Evolutionary conservation across 2,113 vertebrate species (phyloP).

Genomic region (Barnardius zonarius): DNA sequence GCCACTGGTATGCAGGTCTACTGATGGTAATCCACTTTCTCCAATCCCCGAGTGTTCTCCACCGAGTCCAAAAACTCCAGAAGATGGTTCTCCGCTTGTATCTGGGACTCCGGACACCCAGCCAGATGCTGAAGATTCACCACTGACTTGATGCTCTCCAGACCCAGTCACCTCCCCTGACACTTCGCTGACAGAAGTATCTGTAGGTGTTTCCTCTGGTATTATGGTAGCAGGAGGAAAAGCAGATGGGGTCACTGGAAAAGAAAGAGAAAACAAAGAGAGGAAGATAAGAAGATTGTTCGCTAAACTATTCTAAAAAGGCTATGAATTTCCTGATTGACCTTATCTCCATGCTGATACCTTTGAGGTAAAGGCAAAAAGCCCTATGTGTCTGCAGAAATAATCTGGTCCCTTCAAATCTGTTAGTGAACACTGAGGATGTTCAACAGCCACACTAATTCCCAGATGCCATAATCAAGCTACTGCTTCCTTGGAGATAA

Average conservation of each 20-base stretch:
- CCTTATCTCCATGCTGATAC: neutral
- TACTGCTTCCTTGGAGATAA: neutral
- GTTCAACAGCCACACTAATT: neutral
- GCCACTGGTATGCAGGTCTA: conserved; percentile 66
- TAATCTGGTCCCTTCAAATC: neutral
- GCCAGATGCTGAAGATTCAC: conserved; percentile 49
- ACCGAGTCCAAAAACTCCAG: conserved; percentile 52
- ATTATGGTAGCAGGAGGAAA: conserved; percentile 57
- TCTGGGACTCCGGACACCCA: conserved; percentile 67
- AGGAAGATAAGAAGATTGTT: neutral
- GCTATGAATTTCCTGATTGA: neutral
- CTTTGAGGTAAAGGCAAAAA: neutral
- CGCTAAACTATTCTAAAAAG: neutral
- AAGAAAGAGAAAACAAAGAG: conserved; percentile 16
- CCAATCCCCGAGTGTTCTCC: conserved; percentile 63
- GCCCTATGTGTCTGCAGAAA: neutral
- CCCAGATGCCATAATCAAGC: neutral
- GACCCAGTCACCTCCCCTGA: conserved; percentile 53
- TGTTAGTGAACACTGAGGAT: neutral
- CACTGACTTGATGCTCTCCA: conserved; percentile 35
- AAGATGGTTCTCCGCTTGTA: conserved; percentile 59
- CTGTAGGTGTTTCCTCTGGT: conserved; percentile 63
- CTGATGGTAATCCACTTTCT: conserved; percentile 74
- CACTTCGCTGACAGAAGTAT: conserved; percentile 37
- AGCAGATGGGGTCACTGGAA: conserved; percentile 72